Percentiles rank a stretch among this genome's conserved stretches.
These are phyloP conservation scores for Colletes collaris DNA, from an alignment of 2,888 invertebrate genomes.

Conservation along the genomic window DNA sequence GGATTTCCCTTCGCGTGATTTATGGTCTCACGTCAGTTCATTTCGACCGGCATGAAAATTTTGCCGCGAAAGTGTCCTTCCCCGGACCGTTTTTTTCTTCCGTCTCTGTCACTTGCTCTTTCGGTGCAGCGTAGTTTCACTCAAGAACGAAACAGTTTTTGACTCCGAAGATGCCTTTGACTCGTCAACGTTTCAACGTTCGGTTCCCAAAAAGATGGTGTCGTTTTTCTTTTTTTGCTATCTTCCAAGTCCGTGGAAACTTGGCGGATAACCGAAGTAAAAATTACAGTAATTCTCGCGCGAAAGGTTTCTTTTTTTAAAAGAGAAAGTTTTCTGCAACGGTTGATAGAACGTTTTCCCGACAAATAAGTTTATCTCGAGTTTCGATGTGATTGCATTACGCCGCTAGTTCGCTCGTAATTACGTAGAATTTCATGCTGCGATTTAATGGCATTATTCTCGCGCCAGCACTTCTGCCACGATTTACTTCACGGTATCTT, in stretches of 20 bases:
- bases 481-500: constrained; percentile 23
- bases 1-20: constrained; percentile 77
- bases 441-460: constrained; percentile 47
- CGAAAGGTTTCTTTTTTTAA: too few relatives aligned
- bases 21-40: constrained; percentile 72
- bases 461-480: constrained; percentile 15
- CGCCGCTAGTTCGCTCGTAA: constrained; percentile 28
- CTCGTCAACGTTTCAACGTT: constrained; percentile 27
- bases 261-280: background rate
- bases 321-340: background rate
- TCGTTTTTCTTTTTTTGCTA: background rate
- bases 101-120: constrained; percentile 17
- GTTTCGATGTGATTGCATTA: constrained; percentile 4
- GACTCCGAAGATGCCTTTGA: constrained; percentile 37
- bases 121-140: constrained; percentile 30
- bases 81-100: constrained; percentile 24
- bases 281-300: background rate
- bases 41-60: constrained; percentile 51
- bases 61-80: constrained; percentile 47
- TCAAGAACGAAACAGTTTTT: background rate
- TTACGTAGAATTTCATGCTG: constrained; percentile 45
- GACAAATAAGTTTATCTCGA: constrained; percentile 2
- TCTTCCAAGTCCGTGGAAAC: background rate
- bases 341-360: constrained; percentile 3
- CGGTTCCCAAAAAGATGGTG: background rate